Conservation (phyloP, 2,888 invertebrate genomes). For the Aphidoletes aphidimyza region DNA sequence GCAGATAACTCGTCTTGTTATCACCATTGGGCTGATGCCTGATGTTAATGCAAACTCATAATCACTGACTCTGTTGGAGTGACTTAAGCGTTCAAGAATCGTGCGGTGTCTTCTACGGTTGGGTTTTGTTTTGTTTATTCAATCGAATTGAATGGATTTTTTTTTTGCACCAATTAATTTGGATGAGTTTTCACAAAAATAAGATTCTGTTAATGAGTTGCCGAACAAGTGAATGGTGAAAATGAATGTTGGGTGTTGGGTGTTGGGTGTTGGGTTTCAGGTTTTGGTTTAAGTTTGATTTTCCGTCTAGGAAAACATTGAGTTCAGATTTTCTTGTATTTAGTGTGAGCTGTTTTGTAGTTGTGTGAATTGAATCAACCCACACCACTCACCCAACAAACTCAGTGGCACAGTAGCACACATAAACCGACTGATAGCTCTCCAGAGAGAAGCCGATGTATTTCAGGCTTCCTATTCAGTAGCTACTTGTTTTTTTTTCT, state of each 20-base stretch:
- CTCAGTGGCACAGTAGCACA: too few relatives aligned
- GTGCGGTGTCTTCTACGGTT: background rate
- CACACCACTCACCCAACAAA: too few relatives aligned
- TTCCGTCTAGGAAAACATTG: background rate
- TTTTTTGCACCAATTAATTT: background rate
- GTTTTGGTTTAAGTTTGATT: background rate
- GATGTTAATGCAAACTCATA: background rate
- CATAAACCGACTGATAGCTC: background rate
- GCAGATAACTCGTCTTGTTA: conserved; percentile 11
- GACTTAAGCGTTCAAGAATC: too few relatives aligned
- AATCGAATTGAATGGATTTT: background rate
- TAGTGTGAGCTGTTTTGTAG: too few relatives aligned
- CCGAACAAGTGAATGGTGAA: background rate
- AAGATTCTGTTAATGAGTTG: background rate
- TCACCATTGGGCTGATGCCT: background rate
- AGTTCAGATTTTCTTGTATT: too few relatives aligned
- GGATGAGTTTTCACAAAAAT: background rate
- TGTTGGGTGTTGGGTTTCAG: too few relatives aligned
- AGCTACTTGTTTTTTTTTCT: background rate
- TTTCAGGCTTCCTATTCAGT: background rate
- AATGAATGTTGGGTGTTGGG: background rate
- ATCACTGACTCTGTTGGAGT: background rate
- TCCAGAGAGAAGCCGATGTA: background rate
- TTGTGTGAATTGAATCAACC: too few relatives aligned
- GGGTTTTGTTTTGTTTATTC: background rate